A percentile compares a stretch with the other conserved stretches of the same genome.
Conservation (phyloP, 2,888 invertebrate species). For the Mythimna lalbum region DNA sequence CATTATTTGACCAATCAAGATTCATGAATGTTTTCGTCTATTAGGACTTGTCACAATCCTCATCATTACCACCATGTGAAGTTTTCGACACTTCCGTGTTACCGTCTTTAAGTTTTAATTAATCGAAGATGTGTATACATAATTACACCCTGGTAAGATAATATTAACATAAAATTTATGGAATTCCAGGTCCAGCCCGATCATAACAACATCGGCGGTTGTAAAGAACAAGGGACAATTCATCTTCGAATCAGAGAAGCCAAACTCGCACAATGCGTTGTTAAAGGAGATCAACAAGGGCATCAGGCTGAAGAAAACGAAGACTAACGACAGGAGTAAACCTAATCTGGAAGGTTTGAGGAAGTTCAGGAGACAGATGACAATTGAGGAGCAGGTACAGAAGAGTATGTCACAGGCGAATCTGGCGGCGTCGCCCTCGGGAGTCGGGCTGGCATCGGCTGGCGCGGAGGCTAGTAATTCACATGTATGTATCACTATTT, state of each 20-base stretch:
- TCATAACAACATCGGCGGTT: conserved; percentile 90
- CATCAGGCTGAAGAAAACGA: conserved; percentile 93
- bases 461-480: conserved; percentile 73
- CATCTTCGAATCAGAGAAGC: conserved; percentile 96
- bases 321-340: conserved; percentile 96
- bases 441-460: conserved; percentile 71
- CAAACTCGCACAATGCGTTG: conserved; percentile 94
- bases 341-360: conserved; percentile 95
- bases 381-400: conserved; percentile 96
- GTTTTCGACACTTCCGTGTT: too few species aligned
- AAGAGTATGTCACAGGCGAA: conserved; percentile 94
- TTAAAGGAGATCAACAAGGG: conserved; percentile 96
- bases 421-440: conserved; percentile 89
- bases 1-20: too few species aligned
- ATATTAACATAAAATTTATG: not conserved
- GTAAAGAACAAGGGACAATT: conserved; percentile 95
- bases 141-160: too few species aligned
- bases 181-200: conserved; percentile 90
- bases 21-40: too few species aligned
- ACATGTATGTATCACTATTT: conserved; percentile 55
- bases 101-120: too few species aligned
- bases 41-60: too few species aligned
- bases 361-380: conserved; percentile 97
- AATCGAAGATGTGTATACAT: too few species aligned
- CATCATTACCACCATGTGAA: too few species aligned